phyloP scores from a whole-genome alignment of 2,888 invertebrate species.

The Drosophila anomalata region DNA sequence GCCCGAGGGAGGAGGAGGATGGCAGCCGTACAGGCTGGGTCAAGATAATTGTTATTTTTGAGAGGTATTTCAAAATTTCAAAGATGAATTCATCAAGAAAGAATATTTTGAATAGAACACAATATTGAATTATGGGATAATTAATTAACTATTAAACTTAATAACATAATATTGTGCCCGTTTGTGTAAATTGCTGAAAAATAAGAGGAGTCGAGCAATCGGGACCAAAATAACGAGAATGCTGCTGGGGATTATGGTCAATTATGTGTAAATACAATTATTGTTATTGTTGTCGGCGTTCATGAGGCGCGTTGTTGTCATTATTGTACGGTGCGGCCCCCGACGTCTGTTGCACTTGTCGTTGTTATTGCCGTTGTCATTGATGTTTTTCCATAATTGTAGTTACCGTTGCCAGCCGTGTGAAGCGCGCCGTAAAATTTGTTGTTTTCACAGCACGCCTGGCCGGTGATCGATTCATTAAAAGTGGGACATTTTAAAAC shows the following conservation, averaged over 20 bases:
- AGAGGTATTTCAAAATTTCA: background rate
- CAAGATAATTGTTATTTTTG: background rate
- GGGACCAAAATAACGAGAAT: constrained; percentile 14
- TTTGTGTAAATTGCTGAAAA: background rate
- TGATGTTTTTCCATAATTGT: constrained; percentile 44
- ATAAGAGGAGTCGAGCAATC: background rate
- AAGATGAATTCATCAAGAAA: background rate
- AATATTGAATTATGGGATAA: too few relatives aligned
- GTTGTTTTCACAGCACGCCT: constrained; percentile 17
- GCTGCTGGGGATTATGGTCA: constrained; percentile 77
- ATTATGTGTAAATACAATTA: constrained; percentile 79
- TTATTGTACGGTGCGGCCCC: constrained; percentile 13
- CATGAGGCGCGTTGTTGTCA: constrained; percentile 5
- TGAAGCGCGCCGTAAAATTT: constrained; percentile 28
- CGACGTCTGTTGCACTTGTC: constrained; percentile 27
- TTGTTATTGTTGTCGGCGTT: constrained; percentile 58
- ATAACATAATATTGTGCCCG: background rate
- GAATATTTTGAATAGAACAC: background rate
- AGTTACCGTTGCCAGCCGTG: constrained; percentile 34
- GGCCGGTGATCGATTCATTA: constrained; percentile 23
- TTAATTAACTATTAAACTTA: too few relatives aligned
- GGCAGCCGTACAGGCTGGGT: background rate
- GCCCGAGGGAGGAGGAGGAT: constrained; percentile 1
- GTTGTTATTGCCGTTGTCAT: constrained; percentile 48
- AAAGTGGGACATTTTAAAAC: constrained; percentile 7